These are phyloP conservation scores for Scophthalmus maximus DNA, from an alignment of 2,113 vertebrate genomes.

Conservation along the genomic window DNA sequence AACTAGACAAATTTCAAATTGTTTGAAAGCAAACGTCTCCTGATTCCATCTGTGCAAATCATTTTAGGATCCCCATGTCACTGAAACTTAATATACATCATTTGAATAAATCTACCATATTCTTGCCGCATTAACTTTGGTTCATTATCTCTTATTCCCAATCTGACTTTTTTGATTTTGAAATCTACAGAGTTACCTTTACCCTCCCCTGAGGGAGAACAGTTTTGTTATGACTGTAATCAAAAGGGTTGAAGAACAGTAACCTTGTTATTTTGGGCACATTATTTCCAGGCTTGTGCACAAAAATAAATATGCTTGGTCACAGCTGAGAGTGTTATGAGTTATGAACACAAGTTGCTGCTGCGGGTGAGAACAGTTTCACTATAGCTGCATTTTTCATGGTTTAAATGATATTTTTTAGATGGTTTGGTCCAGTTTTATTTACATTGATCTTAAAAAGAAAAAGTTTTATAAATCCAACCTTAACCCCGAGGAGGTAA, in stretches of 20 bases:
- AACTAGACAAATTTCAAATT: background rate
- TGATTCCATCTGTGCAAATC: background rate
- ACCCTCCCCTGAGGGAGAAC: too few relatives aligned
- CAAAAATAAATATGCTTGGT: background rate
- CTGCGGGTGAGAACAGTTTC: too few relatives aligned
- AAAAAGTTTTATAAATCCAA: too few relatives aligned
- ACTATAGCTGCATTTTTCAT: too few relatives aligned
- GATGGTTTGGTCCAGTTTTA: too few relatives aligned
- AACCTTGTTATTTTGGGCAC: background rate
- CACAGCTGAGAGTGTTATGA: too few relatives aligned
- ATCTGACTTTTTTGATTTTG: background rate
- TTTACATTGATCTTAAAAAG: too few relatives aligned
- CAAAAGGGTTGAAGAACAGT: background rate
- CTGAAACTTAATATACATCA: background rate
- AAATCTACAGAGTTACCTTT: too few relatives aligned
- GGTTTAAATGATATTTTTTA: too few relatives aligned
- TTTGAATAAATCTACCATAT: background rate
- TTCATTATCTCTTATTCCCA: background rate
- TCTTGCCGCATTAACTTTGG: background rate
- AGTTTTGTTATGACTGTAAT: background rate
- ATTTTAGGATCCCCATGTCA: background rate
- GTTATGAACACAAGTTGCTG: too few relatives aligned
- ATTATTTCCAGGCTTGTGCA: background rate
- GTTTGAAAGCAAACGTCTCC: too few relatives aligned
- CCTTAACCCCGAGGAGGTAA: too few relatives aligned